Evolutionary conservation across 2,113 vertebrate genomes (phyloP).

Genomic region (Cebidichthys violaceus): DNA sequence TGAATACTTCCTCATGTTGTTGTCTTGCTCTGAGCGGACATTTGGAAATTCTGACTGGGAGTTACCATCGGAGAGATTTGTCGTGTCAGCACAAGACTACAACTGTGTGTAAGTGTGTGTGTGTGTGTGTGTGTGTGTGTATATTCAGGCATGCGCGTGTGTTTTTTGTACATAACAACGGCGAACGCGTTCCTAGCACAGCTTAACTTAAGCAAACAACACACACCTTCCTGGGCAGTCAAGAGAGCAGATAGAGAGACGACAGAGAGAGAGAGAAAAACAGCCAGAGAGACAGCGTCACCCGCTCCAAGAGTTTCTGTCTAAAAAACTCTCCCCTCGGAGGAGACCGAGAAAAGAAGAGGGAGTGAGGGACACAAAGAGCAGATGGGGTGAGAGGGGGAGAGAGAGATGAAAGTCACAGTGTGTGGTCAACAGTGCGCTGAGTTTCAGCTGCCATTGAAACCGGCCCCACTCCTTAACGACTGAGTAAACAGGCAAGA

Average conservation of each 20-base stretch:
- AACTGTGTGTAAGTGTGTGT: slow-evolving; percentile 31
- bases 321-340: slow-evolving; percentile 23
- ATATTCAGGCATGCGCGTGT: slow-evolving; percentile 1
- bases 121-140: slow-evolving; percentile 23
- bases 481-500: slow-evolving; percentile 63
- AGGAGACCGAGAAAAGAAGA: slow-evolving; percentile 26
- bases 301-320: slow-evolving; percentile 45
- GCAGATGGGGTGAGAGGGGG: slow-evolving; percentile 5
- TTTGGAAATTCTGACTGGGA: slow-evolving; percentile 52
- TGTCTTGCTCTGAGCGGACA: slow-evolving; percentile 37
- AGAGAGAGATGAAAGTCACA: slow-evolving; percentile 47
- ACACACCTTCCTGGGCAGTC: slow-evolving; percentile 78
- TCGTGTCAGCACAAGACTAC: slow-evolving; percentile 68
- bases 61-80: slow-evolving; percentile 43
- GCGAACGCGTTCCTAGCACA: slow-evolving; percentile 58
- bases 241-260: slow-evolving; percentile 71
- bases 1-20: slow-evolving; percentile 64
- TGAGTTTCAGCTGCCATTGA: slow-evolving; percentile 72
- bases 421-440: slow-evolving; percentile 59
- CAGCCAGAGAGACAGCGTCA: slow-evolving; percentile 10
- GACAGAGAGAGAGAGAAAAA: slow-evolving; percentile 33
- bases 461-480: slow-evolving; percentile 58
- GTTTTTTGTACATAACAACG: slow-evolving; percentile 70
- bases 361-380: slow-evolving; percentile 38
- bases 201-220: slow-evolving; percentile 79